phyloP scores from a whole-genome alignment of 2,888 invertebrate genomes.

The Drosophila atroscutellata region DNA sequence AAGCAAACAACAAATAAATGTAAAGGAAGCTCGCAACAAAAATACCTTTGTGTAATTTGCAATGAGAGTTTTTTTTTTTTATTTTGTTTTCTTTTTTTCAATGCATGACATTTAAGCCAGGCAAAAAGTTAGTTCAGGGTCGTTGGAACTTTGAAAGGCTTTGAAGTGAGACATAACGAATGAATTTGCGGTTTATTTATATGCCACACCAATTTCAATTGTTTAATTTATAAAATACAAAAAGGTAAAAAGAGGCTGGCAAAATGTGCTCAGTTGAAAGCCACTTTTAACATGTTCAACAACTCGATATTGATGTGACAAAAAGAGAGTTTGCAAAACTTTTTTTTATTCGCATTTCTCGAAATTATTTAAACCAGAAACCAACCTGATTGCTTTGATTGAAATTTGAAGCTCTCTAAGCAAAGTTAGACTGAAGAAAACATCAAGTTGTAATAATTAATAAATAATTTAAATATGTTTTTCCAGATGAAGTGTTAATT shows the following conservation, averaged over 20 bases:
- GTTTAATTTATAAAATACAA: conserved; percentile 3
- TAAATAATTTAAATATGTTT: neutral
- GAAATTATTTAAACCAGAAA: neutral
- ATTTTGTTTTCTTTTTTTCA: conserved; percentile 2
- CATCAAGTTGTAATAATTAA: neutral
- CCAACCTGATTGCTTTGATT: neutral
- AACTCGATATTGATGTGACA: neutral
- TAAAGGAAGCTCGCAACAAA: conserved; percentile 45
- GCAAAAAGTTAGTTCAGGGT: conserved; percentile 45
- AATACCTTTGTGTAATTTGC: conserved; percentile 48
- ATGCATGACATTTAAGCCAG: conserved; percentile 40
- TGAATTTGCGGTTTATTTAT: conserved; percentile 30
- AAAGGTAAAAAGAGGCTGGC: neutral
- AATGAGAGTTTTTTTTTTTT: conserved; percentile 22
- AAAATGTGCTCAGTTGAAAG: neutral
- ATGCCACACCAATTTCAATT: conserved; percentile 25
- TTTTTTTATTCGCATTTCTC: neutral
- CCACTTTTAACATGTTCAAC: neutral
- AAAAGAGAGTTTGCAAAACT: neutral
- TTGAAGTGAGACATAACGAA: conserved; percentile 25
- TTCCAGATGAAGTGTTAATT: neutral
- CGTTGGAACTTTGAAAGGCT: conserved; percentile 40
- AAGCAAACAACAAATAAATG: conserved; percentile 44
- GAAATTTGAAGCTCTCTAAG: neutral
- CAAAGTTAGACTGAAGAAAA: neutral